Base-by-base conservation (phyloP, 2,113 vertebrate genomes). In the Callionymus lyra region DNA sequence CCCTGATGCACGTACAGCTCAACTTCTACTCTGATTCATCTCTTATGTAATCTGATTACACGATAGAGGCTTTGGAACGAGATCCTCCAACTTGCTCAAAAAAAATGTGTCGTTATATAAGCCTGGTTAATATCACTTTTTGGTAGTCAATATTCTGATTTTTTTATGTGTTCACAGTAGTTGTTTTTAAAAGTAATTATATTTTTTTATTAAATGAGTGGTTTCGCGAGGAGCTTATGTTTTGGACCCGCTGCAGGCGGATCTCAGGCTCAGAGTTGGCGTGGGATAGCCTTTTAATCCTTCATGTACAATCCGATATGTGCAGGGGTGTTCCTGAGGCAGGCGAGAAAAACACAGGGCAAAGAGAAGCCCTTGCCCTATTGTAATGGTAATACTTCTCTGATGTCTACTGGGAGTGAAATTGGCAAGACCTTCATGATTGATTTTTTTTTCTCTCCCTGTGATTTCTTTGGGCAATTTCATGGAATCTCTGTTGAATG, bases 1-100 rank as follows among this genome's bases (percentile, higher is more conserved):
- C 47, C 41, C 47, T 54, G 43, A 47, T 70, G 60, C 69, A 75
- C 12, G 50, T 36, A 65, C 52, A 50, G 39, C 54, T 48, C 71
- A 68, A 70, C 63, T 77, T 72, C 69, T 71, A 65, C 70, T 46
- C 49, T 62, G 81, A 79, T 70, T 87, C 71, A 57, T 78, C 74
- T 57, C 32, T 80, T 83, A 79, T 77, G 81, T 80, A 65, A 75
- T 78, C 76, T 36, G 63, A 71, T 76, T 66, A 68, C 55, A 73
- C 37, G 57, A 76, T 69, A 62, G 71, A 67, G 59, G 79, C 70
- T 74, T 67, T 70, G 62, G 69, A 73, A 73, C 46, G 33, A 69
- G 59, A 73, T 56, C 66, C 73, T 59, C 62, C 57, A 75, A 68
- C 39, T 75, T 76, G 75, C 58, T 70, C 21, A 21, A 56, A 76